Evolutionary conservation across 2,113 vertebrate genomes (phyloP).

Genomic region (Geococcyx californianus): DNA sequence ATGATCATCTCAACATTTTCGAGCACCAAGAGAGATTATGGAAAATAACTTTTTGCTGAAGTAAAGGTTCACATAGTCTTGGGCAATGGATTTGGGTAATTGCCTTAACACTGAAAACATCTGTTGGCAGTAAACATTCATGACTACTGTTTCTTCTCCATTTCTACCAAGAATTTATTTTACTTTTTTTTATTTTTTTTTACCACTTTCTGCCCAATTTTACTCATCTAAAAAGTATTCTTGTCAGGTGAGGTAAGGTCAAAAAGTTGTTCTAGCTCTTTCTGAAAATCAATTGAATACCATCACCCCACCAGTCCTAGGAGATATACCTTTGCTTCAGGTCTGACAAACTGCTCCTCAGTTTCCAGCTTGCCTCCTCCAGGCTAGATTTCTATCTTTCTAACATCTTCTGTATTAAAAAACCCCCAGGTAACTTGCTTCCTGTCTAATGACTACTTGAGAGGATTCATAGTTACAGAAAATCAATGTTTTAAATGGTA

Average conservation of each 20-base stretch:
- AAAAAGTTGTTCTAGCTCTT: constrained; percentile 36
- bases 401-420: constrained; percentile 34
- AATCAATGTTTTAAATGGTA: constrained; percentile 74
- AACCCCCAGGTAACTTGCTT: constrained; percentile 52
- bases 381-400: constrained; percentile 62
- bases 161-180: neutral
- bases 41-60: constrained; percentile 39
- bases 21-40: neutral
- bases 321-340: constrained; percentile 45
- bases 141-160: neutral
- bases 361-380: constrained; percentile 48
- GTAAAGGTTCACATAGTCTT: neutral
- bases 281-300: constrained; percentile 26
- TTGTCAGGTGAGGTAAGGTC: constrained; percentile 16
- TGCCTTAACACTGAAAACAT: constrained; percentile 1
- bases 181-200: neutral
- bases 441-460: constrained; percentile 68
- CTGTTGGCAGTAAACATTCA: constrained; percentile 31
- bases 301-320: neutral
- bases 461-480: constrained; percentile 73
- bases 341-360: constrained; percentile 53
- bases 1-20: neutral
- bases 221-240: constrained; percentile 1
- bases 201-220: neutral
- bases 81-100: constrained; percentile 18